These are phyloP conservation scores for Pelvicachromis taeniatus DNA, from an alignment of 2,113 vertebrate genomes.

Conservation along the genomic window DNA sequence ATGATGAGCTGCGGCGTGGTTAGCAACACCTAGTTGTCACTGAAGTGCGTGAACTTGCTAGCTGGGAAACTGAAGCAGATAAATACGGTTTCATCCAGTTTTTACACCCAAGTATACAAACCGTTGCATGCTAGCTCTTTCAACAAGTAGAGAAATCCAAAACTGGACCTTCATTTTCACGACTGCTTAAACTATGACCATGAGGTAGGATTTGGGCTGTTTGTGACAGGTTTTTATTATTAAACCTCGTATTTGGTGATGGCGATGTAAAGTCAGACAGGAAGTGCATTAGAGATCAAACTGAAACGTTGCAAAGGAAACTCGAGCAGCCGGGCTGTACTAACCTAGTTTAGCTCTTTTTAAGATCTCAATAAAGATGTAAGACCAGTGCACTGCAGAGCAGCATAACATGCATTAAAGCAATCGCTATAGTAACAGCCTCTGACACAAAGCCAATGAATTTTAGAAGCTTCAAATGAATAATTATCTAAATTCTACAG, in stretches of 20 bases:
- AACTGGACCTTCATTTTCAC: too few relatives aligned
- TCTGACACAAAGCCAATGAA: background rate
- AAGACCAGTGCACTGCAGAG: background rate
- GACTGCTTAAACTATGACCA: too few relatives aligned
- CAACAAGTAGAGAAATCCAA: background rate
- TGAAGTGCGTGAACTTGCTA: too few relatives aligned
- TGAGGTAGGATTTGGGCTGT: too few relatives aligned
- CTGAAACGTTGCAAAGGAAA: too few relatives aligned
- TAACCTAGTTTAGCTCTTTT: background rate
- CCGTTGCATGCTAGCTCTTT: background rate
- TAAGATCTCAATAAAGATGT: background rate
- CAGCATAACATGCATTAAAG: background rate
- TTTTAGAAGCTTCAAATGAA: background rate
- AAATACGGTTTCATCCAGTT: too few relatives aligned
- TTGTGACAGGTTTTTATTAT: too few relatives aligned
- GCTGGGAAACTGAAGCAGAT: too few relatives aligned
- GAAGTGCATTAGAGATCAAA: background rate
- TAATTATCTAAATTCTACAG: background rate
- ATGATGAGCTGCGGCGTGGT: too few relatives aligned
- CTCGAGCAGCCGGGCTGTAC: background rate
- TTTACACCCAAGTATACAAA: too few relatives aligned
- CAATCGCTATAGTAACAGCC: accelerated
- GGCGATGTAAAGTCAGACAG: background rate
- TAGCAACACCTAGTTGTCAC: too few relatives aligned
- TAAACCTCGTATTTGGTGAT: background rate